phyloP scores from a whole-genome alignment of 2,888 invertebrate genomes.

The Dimorphilus gyrociliatus region DNA sequence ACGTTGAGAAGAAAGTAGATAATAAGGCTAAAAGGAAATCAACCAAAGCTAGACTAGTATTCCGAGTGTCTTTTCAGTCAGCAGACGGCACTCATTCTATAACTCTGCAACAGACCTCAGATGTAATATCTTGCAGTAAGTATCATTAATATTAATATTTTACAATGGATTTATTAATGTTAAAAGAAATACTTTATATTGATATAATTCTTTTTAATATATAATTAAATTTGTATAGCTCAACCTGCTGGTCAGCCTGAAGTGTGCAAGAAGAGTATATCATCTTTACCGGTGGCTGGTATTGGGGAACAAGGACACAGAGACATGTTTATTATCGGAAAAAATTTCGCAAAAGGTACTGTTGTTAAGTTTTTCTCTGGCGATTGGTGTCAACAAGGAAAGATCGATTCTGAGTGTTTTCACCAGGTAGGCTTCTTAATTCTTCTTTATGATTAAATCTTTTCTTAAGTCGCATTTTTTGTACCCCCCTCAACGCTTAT shows the following conservation, averaged over 20 bases:
- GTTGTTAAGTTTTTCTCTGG: conserved; percentile 18
- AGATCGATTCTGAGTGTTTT: conserved; percentile 34
- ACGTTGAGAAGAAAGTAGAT: conserved; percentile 61
- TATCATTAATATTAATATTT: conserved; percentile 5
- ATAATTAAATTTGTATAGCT: conserved; percentile 28
- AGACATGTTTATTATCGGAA: conserved; percentile 39
- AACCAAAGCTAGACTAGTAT: conserved; percentile 82
- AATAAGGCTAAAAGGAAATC: conserved; percentile 56
- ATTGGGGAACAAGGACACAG: conserved; percentile 25
- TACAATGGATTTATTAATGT: not conserved
- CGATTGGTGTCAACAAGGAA: conserved; percentile 36
- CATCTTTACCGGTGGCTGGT: too few species aligned
- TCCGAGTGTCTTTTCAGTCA: conserved; percentile 63
- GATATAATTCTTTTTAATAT: not conserved
- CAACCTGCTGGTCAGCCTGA: conserved; percentile 40
- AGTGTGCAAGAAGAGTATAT: conserved; percentile 36
- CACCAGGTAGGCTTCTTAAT: conserved; percentile 22
- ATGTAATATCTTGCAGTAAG: conserved; percentile 38
- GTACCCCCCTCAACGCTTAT: not conserved
- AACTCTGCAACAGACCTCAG: conserved; percentile 43
- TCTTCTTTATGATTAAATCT: not conserved
- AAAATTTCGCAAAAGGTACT: conserved; percentile 38
- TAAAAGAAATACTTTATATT: not conserved
- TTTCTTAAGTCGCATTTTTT: not conserved
- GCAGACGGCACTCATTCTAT: conserved; percentile 55